phyloP scores from a whole-genome alignment of 1,140 invertebrate species.

The Neocloeon triangulifer region DNA sequence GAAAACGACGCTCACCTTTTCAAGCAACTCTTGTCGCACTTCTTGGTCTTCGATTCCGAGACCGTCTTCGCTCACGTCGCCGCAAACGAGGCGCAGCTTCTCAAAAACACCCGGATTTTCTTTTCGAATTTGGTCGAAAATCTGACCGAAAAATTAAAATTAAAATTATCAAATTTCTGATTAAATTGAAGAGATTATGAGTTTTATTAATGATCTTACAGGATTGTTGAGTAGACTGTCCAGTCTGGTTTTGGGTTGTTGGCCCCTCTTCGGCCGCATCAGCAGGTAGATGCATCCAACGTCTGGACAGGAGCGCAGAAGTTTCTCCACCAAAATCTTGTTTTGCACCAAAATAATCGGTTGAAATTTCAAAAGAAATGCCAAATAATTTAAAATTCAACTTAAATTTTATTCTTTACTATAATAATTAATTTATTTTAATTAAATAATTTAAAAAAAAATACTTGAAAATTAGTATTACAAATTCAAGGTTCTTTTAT shows the following conservation, averaged over 20 bases:
- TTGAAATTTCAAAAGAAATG: too few species aligned
- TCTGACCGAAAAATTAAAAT: too few species aligned
- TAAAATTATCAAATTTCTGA: too few species aligned
- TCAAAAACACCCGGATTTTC: neutral
- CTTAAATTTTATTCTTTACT: too few species aligned
- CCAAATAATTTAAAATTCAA: too few species aligned
- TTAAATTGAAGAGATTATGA: too few species aligned
- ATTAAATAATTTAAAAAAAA: too few species aligned
- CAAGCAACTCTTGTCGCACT: neutral
- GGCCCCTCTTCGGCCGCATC: conserved; percentile 41
- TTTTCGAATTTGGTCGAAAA: neutral
- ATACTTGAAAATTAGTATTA: too few species aligned
- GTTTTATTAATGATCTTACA: conserved; percentile 1
- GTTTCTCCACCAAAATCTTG: conserved; percentile 54
- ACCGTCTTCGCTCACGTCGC: neutral
- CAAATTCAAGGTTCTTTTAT: too few species aligned
- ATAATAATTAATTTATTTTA: too few species aligned
- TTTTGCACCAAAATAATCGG: too few species aligned
- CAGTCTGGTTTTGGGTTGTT: conserved; percentile 23
- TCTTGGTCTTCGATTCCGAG: neutral
- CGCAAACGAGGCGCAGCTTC: neutral
- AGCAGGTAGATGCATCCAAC: conserved; percentile 41
- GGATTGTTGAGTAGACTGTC: conserved; percentile 9
- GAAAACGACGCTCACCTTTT: conserved; percentile 38
- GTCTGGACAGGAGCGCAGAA: conserved; percentile 41